A percentile compares a stretch with the other conserved stretches of the same genome.
These are phyloP conservation scores for Drosophila willistoni DNA, from an alignment of 1,140 invertebrate genomes.

Conservation along the genomic window DNA sequence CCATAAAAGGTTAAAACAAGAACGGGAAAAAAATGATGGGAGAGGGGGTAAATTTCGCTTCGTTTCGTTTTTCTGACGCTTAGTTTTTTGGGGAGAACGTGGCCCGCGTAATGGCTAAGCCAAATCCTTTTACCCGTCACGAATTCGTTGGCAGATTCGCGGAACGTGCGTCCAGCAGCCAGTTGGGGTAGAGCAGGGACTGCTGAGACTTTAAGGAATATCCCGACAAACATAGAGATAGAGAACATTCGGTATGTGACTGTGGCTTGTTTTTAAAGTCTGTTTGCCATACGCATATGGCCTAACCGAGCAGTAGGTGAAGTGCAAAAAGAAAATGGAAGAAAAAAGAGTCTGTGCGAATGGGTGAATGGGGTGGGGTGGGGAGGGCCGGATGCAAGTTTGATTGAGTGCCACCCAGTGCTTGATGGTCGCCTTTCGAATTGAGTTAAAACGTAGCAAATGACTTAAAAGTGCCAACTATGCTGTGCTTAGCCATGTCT, in stretches of 20 bases:
- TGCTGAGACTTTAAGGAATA: slow-evolving; percentile 58
- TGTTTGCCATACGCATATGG: slow-evolving; percentile 65
- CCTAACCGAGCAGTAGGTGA: slow-evolving; percentile 32
- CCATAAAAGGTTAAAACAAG: background rate
- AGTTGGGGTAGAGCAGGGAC: slow-evolving; percentile 4
- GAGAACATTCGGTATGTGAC: background rate
- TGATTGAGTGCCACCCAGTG: slow-evolving; percentile 68
- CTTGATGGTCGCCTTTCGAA: slow-evolving; percentile 71
- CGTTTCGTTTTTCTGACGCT: slow-evolving; percentile 38
- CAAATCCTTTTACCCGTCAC: slow-evolving; percentile 69
- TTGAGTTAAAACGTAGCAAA: slow-evolving; percentile 76
- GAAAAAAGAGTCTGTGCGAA: slow-evolving; percentile 6
- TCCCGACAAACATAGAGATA: background rate
- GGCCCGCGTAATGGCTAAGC: slow-evolving; percentile 63
- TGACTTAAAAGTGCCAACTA: slow-evolving; percentile 80
- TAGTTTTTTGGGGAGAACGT: slow-evolving; percentile 14
- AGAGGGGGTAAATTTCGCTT: slow-evolving; percentile 15
- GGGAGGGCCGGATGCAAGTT: slow-evolving; percentile 33
- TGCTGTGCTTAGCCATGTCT: slow-evolving; percentile 66
- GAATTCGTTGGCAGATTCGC: slow-evolving; percentile 65
- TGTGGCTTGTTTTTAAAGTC: slow-evolving; percentile 30
- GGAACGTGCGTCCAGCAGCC: slow-evolving; percentile 54
- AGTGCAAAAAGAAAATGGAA: background rate
- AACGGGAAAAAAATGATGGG: slow-evolving; percentile 1
- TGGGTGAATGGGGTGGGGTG: too few species aligned